A percentile compares a stretch with the other conserved stretches of the same genome.
Conservation (phyloP, 2,797 vertebrate genomes). For the Tinamus major region DNA sequence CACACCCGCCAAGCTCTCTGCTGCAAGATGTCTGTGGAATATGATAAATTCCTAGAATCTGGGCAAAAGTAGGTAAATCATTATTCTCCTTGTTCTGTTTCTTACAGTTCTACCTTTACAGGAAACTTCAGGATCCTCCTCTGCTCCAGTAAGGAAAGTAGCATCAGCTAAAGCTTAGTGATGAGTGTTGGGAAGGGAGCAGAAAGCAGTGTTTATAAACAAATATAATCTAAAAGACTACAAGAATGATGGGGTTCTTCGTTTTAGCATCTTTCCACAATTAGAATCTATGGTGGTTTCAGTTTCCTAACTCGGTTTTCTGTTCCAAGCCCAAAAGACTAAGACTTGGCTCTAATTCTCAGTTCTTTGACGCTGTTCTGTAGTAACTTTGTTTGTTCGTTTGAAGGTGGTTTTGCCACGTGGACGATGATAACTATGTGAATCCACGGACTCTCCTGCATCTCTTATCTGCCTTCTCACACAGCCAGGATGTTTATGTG, state of each 20-base stretch:
- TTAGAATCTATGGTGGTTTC: background rate
- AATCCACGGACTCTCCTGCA: conserved; percentile 85
- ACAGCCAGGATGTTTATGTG: conserved; percentile 93
- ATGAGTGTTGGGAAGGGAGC: background rate
- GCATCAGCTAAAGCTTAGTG: background rate
- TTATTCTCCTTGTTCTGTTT: conserved; percentile 16
- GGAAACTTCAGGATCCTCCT: background rate
- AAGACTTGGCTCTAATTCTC: background rate
- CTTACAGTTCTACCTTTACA: background rate
- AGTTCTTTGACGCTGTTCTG: background rate
- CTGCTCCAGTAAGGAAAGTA: background rate
- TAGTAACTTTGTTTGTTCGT: background rate
- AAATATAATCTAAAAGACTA: background rate
- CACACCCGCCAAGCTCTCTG: conserved; percentile 95
- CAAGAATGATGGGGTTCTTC: background rate
- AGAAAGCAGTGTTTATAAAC: background rate
- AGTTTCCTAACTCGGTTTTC: background rate
- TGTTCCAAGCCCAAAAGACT: background rate
- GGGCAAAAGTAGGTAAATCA: conserved; percentile 88
- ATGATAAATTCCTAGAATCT: conserved; percentile 96
- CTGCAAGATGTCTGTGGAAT: conserved; percentile 99
- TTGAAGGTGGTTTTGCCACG: conserved; percentile 97
- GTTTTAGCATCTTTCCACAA: background rate
- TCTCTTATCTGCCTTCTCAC: conserved; percentile 91
- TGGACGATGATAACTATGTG: conserved; percentile 98